Percentiles rank a stretch among this genome's conserved stretches.
Conservation (phyloP, 2,113 vertebrate species). For the Clupea harengus region DNA sequence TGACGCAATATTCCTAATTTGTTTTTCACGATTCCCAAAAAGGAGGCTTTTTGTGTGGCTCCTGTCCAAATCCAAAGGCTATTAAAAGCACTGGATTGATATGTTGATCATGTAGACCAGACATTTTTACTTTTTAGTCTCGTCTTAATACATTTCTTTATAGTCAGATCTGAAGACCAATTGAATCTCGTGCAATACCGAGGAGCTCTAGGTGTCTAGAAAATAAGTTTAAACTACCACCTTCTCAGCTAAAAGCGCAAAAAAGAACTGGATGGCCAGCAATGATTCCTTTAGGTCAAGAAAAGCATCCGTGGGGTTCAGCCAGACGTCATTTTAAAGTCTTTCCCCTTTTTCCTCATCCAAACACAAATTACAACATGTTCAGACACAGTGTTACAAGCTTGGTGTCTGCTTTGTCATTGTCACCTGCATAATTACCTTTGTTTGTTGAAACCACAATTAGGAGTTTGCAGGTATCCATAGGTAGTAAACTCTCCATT, state of each 20-base stretch:
- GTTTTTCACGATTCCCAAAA: background rate
- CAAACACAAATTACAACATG: background rate
- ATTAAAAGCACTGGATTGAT: background rate
- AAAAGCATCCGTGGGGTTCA: background rate
- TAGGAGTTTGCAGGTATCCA: conserved; percentile 42
- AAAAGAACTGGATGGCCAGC: background rate
- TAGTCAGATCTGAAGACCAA: conserved; percentile 18
- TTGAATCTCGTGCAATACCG: background rate
- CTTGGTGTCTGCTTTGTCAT: background rate
- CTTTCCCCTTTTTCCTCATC: background rate
- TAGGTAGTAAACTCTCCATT: conserved; percentile 40
- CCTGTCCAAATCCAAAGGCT: background rate
- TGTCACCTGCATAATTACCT: background rate
- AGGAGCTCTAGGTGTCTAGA: background rate
- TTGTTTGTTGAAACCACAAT: conserved; percentile 13
- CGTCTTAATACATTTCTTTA: background rate
- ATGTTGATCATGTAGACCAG: background rate
- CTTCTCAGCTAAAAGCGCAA: background rate
- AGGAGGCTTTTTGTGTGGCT: background rate
- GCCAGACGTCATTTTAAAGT: background rate
- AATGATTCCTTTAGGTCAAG: background rate
- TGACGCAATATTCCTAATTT: too few relatives aligned
- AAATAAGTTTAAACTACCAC: background rate
- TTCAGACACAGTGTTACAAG: conserved; percentile 26
- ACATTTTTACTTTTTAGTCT: background rate